Percentiles rank a stretch among this genome's conserved stretches.
Conservation (phyloP, 2,113 vertebrate species). For the Zosterops pallidus region DNA sequence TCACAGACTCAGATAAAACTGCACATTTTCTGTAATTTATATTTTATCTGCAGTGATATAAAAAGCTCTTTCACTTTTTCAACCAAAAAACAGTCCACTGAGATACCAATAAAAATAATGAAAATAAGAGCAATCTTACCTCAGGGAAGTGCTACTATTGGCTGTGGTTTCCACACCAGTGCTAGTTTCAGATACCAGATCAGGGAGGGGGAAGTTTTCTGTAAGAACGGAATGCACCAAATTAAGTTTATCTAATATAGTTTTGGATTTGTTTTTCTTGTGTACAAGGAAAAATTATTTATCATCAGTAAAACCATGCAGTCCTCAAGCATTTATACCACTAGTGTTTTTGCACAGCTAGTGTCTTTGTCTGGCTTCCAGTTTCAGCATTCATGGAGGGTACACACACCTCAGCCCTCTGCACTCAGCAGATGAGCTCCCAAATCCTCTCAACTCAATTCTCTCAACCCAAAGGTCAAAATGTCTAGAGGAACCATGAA, state of each 20-base stretch:
- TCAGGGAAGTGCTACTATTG: conserved; percentile 90
- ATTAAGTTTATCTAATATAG: not conserved
- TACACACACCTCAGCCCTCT: not conserved
- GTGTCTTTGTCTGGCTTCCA: not conserved
- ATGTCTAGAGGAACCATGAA: not conserved
- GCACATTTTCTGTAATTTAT: not conserved
- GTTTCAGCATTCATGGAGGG: not conserved
- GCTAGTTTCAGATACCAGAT: conserved; percentile 90
- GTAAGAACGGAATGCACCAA: conserved; percentile 26
- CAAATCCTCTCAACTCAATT: not conserved
- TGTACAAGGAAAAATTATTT: not conserved
- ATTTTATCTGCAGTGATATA: not conserved
- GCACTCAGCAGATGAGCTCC: not conserved
- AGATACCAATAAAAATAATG: not conserved
- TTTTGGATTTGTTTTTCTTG: not conserved
- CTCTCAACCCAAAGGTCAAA: not conserved
- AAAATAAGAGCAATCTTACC: conserved; percentile 68
- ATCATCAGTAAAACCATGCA: not conserved
- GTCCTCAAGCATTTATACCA: not conserved
- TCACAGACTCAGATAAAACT: not conserved
- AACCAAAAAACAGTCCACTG: not conserved
- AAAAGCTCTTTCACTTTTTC: not conserved
- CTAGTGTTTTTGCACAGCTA: not conserved
- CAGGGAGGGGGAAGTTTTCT: conserved; percentile 95
- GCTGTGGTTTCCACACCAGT: conserved; percentile 91